phyloP scores from a whole-genome alignment of 1,140 invertebrate species.

The Tribolium madens region DNA sequence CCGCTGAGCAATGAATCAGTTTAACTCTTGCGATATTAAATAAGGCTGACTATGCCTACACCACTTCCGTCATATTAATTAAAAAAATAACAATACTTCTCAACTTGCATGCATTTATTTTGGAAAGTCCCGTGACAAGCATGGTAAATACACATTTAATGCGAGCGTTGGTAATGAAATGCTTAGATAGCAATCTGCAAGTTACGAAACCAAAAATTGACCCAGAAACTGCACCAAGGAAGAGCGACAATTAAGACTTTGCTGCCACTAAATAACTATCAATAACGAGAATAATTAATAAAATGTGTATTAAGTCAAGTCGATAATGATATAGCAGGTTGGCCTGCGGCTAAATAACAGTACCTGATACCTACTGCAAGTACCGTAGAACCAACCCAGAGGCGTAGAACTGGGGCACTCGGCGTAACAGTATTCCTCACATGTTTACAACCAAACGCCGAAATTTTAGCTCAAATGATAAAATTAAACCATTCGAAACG shows the following conservation, averaged over 20 bases:
- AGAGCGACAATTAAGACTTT: constrained; percentile 18
- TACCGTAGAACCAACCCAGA: constrained; percentile 40
- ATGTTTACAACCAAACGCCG: background rate
- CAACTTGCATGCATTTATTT: background rate
- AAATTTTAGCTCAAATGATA: background rate
- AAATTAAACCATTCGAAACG: background rate
- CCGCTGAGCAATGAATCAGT: constrained; percentile 19
- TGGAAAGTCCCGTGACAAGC: background rate
- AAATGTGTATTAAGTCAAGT: constrained; percentile 39
- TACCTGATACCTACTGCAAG: constrained; percentile 42
- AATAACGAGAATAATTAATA: constrained; percentile 29
- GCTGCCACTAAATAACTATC: background rate
- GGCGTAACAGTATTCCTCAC: background rate
- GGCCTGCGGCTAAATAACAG: constrained; percentile 44
- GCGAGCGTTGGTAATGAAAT: constrained; percentile 1
- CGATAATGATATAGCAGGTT: constrained; percentile 36
- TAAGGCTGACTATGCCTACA: background rate
- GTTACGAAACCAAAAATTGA: constrained; percentile 22
- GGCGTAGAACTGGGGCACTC: constrained; percentile 37
- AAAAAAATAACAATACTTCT: background rate
- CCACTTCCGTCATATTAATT: background rate
- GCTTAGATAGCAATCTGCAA: constrained; percentile 5
- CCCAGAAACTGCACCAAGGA: constrained; percentile 16
- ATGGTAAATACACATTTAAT: background rate
- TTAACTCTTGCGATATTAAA: constrained; percentile 16